Evolutionary conservation across 2,888 invertebrate genomes (phyloP).

Genomic region (Drosophila colorata): DNA sequence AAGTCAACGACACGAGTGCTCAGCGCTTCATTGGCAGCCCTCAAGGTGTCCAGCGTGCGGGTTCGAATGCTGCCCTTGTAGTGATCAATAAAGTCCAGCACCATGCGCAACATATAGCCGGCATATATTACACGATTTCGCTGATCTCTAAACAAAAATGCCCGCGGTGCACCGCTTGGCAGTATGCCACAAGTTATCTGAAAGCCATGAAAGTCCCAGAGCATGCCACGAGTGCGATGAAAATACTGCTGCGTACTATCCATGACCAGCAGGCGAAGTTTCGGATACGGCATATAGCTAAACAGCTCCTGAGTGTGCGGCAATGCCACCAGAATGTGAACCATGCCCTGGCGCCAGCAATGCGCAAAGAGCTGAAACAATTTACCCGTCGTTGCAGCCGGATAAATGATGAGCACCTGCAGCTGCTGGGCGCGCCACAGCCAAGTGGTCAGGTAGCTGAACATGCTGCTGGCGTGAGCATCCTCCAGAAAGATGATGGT

Average conservation of each 20-base stretch:
- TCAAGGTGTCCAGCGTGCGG: slow-evolving; percentile 6
- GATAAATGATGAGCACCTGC: slow-evolving; percentile 54
- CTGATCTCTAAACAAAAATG: slow-evolving; percentile 60
- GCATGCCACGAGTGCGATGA: slow-evolving; percentile 19
- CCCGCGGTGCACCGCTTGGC: slow-evolving; percentile 50
- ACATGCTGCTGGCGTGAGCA: not conserved
- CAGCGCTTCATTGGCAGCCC: slow-evolving; percentile 42
- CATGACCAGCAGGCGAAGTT: slow-evolving; percentile 36
- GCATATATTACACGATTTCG: slow-evolving; percentile 42
- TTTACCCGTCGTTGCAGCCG: slow-evolving; percentile 25
- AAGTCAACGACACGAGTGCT: slow-evolving; percentile 51
- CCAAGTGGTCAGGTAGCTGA: slow-evolving; percentile 54
- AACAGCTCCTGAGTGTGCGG: slow-evolving; percentile 33
- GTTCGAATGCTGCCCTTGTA: slow-evolving; percentile 60
- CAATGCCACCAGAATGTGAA: slow-evolving; percentile 48
- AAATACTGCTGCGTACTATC: slow-evolving; percentile 37
- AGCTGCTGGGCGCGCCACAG: slow-evolving; percentile 63
- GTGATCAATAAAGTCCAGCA: slow-evolving; percentile 58
- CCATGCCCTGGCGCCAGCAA: slow-evolving; percentile 67
- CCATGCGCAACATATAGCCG: slow-evolving; percentile 65
- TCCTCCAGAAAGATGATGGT: slow-evolving; percentile 57
- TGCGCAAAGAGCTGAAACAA: slow-evolving; percentile 44
- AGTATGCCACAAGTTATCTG: slow-evolving; percentile 47
- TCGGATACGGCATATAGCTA: slow-evolving; percentile 66
- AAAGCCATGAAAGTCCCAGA: slow-evolving; percentile 60